These are phyloP conservation scores for Ancistrus triradiatus DNA, from an alignment of 2,113 vertebrate species.

Conservation along the genomic window DNA sequence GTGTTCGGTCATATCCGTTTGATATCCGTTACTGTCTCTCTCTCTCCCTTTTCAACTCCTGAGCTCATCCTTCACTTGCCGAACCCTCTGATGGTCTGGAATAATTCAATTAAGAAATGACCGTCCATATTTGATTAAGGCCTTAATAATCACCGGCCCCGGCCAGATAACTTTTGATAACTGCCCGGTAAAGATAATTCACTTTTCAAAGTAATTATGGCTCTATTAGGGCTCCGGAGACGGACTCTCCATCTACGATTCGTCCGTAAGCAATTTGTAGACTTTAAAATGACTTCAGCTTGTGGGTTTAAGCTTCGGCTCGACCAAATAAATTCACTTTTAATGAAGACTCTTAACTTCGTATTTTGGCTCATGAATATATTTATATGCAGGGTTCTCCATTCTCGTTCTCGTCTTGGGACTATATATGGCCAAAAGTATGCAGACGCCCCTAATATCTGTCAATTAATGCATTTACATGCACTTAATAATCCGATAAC, in stretches of 20 bases:
- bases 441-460: no score
- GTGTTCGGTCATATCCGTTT: constrained; percentile 2
- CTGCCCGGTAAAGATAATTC: constrained; percentile 48
- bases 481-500: no score
- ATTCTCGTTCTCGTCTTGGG: no score
- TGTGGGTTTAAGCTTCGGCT: constrained; percentile 35
- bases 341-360: constrained; percentile 39
- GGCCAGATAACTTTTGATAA: constrained; percentile 48
- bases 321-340: constrained; percentile 36
- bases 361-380: constrained; percentile 39
- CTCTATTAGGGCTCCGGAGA: constrained; percentile 43
- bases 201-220: constrained; percentile 48
- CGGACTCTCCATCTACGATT: constrained; percentile 48
- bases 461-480: no score
- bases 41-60: constrained; percentile 16
- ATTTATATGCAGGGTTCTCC: constrained; percentile 27
- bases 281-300: constrained; percentile 46
- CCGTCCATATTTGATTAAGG: constrained; percentile 54
- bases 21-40: constrained; percentile 16
- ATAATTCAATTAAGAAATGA: constrained; percentile 53
- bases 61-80: constrained; percentile 32
- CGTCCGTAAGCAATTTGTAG: constrained; percentile 48
- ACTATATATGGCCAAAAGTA: no score
- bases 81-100: constrained; percentile 45
- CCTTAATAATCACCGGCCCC: constrained; percentile 46